phyloP scores from a whole-genome alignment of 2,113 vertebrate species.

The Jacana jacana region DNA sequence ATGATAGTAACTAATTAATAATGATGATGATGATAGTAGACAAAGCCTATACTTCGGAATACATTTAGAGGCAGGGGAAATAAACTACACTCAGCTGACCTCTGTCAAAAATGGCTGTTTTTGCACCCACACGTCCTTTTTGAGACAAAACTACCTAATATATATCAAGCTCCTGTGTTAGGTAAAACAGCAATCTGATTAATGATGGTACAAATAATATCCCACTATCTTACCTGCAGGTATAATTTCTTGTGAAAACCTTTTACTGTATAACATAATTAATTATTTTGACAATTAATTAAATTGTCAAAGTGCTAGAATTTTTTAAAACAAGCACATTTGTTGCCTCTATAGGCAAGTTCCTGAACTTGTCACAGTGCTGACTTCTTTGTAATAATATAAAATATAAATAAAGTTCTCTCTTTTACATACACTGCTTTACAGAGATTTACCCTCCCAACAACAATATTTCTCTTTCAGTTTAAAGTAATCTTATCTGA shows the following conservation, averaged over 20 bases:
- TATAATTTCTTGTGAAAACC: neutral
- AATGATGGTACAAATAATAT: neutral
- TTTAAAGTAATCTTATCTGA: neutral
- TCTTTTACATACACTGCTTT: neutral
- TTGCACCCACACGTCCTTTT: neutral
- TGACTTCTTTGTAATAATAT: neutral
- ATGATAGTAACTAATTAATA: neutral
- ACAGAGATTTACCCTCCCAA: neutral
- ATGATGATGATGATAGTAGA: neutral
- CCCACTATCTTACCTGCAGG: neutral
- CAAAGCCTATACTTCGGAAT: neutral
- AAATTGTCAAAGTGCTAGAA: neutral
- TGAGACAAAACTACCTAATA: neutral
- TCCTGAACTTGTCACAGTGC: neutral
- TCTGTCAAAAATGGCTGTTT: neutral
- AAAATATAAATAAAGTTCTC: neutral
- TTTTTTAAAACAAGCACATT: neutral
- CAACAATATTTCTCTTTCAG: neutral
- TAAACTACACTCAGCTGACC: neutral
- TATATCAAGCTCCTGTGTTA: neutral
- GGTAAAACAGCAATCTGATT: neutral
- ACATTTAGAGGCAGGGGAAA: neutral
- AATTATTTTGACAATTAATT: too few relatives aligned
- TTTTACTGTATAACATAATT: neutral
- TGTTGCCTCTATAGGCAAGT: neutral